Conservation (phyloP, 2,888 invertebrate genomes). For the Archaeoteleia sp. region DNA sequence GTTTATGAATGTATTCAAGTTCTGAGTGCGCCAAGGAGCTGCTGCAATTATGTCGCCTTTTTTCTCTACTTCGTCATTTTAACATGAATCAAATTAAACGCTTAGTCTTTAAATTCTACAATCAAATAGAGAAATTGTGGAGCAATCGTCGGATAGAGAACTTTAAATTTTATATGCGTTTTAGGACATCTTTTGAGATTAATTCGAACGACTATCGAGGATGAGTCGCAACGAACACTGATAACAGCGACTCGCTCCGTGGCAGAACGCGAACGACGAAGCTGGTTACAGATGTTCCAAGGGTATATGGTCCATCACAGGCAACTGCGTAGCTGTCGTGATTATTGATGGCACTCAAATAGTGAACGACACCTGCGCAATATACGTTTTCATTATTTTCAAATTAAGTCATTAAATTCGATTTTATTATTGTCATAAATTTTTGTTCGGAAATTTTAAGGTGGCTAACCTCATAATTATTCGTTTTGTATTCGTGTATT, state of each 20-base stretch:
- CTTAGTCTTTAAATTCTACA: no score
- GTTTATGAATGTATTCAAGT: conserved; percentile 8
- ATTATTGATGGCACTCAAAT: no score
- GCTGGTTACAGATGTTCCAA: conserved; percentile 60
- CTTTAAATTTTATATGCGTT: background rate
- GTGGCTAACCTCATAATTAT: no score
- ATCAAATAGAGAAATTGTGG: no score
- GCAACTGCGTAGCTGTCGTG: conserved; percentile 67
- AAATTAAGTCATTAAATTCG: no score
- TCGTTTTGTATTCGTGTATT: no score
- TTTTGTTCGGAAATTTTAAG: no score
- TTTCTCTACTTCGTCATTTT: background rate
- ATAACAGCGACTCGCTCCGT: conserved; percentile 63
- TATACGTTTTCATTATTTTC: no score
- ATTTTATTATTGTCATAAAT: no score
- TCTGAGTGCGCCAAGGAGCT: background rate
- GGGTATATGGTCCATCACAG: conserved; percentile 62
- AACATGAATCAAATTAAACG: conserved; percentile 1
- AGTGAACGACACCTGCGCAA: no score
- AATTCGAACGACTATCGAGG: conserved; percentile 38
- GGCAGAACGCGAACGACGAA: conserved; percentile 66
- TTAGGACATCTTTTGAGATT: no score
- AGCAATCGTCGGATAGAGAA: no score
- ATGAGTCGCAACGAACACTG: conserved; percentile 67
- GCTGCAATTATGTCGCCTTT: background rate